Evolutionary conservation across 2,113 vertebrate genomes (phyloP), one percentile per base, ranked within the genome.

Genomic region (Pogona vitticeps): DNA sequence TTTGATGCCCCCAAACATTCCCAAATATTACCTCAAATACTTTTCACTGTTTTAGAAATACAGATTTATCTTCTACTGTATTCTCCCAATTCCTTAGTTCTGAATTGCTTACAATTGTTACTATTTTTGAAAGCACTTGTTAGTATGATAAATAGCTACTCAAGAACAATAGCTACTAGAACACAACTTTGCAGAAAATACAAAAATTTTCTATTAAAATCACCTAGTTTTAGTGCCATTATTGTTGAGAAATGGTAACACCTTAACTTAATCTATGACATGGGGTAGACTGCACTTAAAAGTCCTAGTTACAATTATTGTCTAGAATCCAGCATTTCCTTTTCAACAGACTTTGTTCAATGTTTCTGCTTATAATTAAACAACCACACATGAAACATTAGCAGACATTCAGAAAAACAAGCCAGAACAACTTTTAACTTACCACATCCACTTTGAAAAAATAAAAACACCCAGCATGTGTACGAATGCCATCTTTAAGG

Each of bases 391-490:
- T 59, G 70, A 88, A 93, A 88, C 75, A 92, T 86, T 87, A 91
- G 87, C 86, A 91, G 88, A 85, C 92, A 83, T 92, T 88, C 90
- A 91, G 92, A 6, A 93, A 90, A 93, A 88, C 82, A 94, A 94
- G 90, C 85, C 89, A 92, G 92, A 94, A 91, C 93, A 94, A 85
- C 95, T 94, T 87, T 93, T 95, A 95, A 96, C 96, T 96, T 97
- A 97, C 96, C 95, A 96, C 94, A 94, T 96, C 93, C 96, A 96
- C 94, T 92, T 95, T 89, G 92, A 96, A 96, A 95, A 96, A 94
- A 97, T 90, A 96, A 96, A 96, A 95, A 94, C 92, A 95, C 91
- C 91, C 95, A 95, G 95, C 92, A 96, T 92, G 96, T 94, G 92
- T 95, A 96, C 90, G 89, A 96, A 95, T 93, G 94, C 94, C 94